phyloP scores from a whole-genome alignment of 2,888 invertebrate species.

The Nymphalis urticae region DNA sequence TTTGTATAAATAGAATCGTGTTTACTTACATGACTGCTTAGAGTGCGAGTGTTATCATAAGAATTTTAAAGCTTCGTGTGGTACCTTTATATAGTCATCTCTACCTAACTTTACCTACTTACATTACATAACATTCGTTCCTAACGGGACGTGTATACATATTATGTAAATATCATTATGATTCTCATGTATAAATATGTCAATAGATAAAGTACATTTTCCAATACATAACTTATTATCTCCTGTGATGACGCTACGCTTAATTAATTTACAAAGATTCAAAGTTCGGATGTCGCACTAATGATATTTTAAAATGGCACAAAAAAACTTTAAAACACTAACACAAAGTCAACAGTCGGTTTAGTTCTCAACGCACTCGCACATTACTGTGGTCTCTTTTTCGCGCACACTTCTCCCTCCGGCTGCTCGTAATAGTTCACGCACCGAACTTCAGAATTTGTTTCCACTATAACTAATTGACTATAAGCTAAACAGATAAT shows the following conservation, averaged over 20 bases:
- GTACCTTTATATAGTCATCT: conserved; percentile 74
- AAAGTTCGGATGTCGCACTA: conserved; percentile 81
- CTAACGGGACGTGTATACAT: conserved; percentile 82
- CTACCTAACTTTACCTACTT: conserved; percentile 78
- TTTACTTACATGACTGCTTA: conserved; percentile 73
- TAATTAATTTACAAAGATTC: conserved; percentile 77
- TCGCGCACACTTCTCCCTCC: conserved; percentile 51
- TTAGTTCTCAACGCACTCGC: conserved; percentile 65
- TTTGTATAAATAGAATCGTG: conserved; percentile 56
- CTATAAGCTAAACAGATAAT: conserved; percentile 80
- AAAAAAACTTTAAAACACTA: conserved; percentile 82
- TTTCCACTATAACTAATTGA: conserved; percentile 61
- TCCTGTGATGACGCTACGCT: conserved; percentile 77
- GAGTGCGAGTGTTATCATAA: conserved; percentile 81
- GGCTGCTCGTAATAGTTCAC: conserved; percentile 46
- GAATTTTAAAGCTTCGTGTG: conserved; percentile 82
- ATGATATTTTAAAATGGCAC: conserved; percentile 80
- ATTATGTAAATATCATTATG: conserved; percentile 77
- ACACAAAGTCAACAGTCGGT: conserved; percentile 78
- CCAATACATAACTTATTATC: conserved; percentile 78
- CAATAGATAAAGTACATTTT: conserved; percentile 76
- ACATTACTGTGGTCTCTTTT: conserved; percentile 49
- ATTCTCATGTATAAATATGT: conserved; percentile 79
- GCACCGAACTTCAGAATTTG: conserved; percentile 48
- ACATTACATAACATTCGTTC: conserved; percentile 79